Evolutionary conservation across 2,888 invertebrate species (phyloP), one percentile per base, ranked within the genome.

Genomic region (Perizoma flavofasciatum): DNA sequence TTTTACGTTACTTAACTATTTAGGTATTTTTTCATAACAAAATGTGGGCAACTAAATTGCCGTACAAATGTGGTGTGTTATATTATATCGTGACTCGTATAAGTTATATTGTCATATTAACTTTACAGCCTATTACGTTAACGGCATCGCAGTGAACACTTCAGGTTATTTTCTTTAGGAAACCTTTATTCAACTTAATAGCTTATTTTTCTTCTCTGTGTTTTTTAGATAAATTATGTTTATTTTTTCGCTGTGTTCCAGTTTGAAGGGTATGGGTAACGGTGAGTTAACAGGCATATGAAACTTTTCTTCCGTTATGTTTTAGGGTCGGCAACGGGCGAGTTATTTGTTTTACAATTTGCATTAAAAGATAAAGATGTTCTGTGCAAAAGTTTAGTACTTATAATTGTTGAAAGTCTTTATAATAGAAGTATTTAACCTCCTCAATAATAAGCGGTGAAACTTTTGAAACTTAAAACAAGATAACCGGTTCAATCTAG

Each of bases 401-500:
- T 52, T 49, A 50, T 51, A 64, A 59, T 53, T 59, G 64, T 52
- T 55, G 11, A 49, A 61, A n/a, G 54, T 57, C 49, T 59, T 44
- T 49, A 49, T 32, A 34, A 49, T 44, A 45, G 39, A 40, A 34
- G 49, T 45, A 45, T 55, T 34, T 60, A 62, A 67, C 61, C 45
- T 47, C 49, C 59, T 51, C 51, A 56, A 51, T 62, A 54, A 53
- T 57, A 64, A 61, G 54, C 55, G 49, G 49, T 39, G 61, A 41
- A 61, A 65, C 57, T 68, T 68, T 63, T 56, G 61, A 65, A 70
- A 68, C 65, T 69, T 66, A 59, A 60, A 59, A 50, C 56, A 60
- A 66, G 51, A 57, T 68, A 70, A 70, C 71, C 60, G 39, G 67
- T 65, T 68, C 68, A 63, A 71, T 66, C 63, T 59, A 59, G 67